Percentiles rank a stretch among this genome's conserved stretches.
These are phyloP conservation scores for Spicauda simplicius DNA, from an alignment of 2,888 invertebrate species.

Conservation along the genomic window DNA sequence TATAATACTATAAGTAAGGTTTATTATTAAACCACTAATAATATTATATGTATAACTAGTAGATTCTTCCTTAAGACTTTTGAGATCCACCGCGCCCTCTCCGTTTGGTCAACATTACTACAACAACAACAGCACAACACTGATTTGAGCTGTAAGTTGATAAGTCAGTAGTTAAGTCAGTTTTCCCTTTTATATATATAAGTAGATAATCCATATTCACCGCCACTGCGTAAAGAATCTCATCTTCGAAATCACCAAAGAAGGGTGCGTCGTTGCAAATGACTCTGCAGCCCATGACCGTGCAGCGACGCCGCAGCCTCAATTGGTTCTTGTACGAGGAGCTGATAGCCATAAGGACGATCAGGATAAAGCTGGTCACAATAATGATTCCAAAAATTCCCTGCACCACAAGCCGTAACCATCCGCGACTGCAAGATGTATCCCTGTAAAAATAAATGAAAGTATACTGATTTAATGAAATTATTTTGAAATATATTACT, in stretches of 20 bases:
- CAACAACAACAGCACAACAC: too few relatives aligned
- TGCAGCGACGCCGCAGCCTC: conserved; percentile 46
- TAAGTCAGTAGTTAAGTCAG: too few relatives aligned
- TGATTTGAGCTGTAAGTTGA: too few relatives aligned
- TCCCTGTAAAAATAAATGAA: conserved; percentile 50
- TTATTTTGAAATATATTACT: too few relatives aligned
- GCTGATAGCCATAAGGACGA: conserved; percentile 61
- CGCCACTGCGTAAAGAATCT: conserved; percentile 56
- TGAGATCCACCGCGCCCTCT: too few relatives aligned
- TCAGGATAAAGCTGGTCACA: conserved; percentile 67
- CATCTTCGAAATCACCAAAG: conserved; percentile 52
- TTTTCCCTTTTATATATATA: too few relatives aligned
- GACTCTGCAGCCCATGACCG: conserved; percentile 55
- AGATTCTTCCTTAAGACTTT: too few relatives aligned
- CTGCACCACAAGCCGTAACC: conserved; percentile 67
- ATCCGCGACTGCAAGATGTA: conserved; percentile 69
- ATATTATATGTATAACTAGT: too few relatives aligned
- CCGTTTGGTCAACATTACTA: too few relatives aligned
- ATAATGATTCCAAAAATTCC: conserved; percentile 65
- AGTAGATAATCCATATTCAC: conserved; percentile 47
- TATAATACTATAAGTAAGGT: too few relatives aligned
- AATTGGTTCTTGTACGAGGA: conserved; percentile 21
- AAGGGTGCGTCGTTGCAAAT: conserved; percentile 57
- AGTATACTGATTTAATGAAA: too few relatives aligned
- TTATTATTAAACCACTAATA: too few relatives aligned